Evolutionary conservation across 2,888 invertebrate species (phyloP).

Genomic region (Heliothis peltigera): DNA sequence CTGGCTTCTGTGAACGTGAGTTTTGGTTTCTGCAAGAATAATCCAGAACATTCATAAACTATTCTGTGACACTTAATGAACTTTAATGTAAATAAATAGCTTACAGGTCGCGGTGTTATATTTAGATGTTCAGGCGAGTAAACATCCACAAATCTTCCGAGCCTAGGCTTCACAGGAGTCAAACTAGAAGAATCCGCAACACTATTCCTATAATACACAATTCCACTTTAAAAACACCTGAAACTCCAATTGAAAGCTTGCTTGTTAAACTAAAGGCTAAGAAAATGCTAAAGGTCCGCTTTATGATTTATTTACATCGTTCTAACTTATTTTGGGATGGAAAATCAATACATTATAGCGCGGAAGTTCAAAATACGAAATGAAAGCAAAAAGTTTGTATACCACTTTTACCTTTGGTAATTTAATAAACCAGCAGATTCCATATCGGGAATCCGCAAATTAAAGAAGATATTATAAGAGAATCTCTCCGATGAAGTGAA

Average conservation of each 20-base stretch:
- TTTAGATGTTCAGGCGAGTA: conserved; percentile 88
- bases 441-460: conserved; percentile 60
- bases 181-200: conserved; percentile 70
- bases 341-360: conserved; percentile 89
- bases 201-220: conserved; percentile 67
- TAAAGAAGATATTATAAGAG: conserved; percentile 11
- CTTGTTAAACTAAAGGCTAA: conserved; percentile 63
- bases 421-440: conserved; percentile 68
- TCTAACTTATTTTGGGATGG: conserved; percentile 84
- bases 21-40: conserved; percentile 71
- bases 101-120: conserved; percentile 84
- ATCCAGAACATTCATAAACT: conserved; percentile 14
- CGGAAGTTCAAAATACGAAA: conserved; percentile 83
- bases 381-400: conserved; percentile 44
- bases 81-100: conserved; percentile 58
- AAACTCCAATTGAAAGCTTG: conserved; percentile 36
- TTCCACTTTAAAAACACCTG: conserved; percentile 51
- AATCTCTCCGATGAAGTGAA: conserved; percentile 20
- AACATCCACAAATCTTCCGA: conserved; percentile 84
- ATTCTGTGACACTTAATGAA: conserved; percentile 13
- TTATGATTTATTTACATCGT: conserved; percentile 89
- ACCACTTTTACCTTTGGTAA: conserved; percentile 72
- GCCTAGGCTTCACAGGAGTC: conserved; percentile 81
- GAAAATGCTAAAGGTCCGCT: conserved; percentile 74
- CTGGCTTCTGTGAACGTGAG: conserved; percentile 66